Conservation (phyloP, 2,797 vertebrate genomes). For the Cottoperca gobio region DNA sequence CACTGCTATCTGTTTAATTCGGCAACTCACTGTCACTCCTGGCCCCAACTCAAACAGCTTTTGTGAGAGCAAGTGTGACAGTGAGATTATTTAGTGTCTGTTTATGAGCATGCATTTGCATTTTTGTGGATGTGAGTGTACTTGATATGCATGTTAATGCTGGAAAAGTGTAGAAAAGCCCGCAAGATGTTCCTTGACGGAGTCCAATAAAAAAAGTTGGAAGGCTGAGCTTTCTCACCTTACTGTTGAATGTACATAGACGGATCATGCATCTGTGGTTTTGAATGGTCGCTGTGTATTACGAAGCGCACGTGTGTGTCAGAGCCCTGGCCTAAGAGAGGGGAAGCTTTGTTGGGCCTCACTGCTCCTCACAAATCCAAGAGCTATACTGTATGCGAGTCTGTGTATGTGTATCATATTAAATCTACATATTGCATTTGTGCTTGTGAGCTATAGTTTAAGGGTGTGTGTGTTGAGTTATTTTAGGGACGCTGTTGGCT, state of each 20-base stretch:
- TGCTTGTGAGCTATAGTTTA: conserved; percentile 16
- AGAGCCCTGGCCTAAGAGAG: conserved; percentile 39
- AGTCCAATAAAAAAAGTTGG: conserved; percentile 24
- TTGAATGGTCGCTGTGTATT: conserved; percentile 67
- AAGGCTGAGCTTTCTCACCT: conserved; percentile 50
- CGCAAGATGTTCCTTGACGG: conserved; percentile 45
- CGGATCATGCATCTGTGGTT: conserved; percentile 44
- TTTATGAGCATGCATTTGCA: conserved; percentile 35
- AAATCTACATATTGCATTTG: conserved; percentile 25
- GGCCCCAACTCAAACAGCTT: conserved; percentile 56
- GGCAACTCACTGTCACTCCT: conserved; percentile 20
- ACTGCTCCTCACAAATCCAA: conserved; percentile 27
- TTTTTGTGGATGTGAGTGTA: conserved; percentile 29
- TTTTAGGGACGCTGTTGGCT: conserved; percentile 21
- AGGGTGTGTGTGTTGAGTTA: conserved; percentile 19
- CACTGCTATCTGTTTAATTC: conserved; percentile 52
- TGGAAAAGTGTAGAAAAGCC: conserved; percentile 13
- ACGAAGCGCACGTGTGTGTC: conserved; percentile 42
- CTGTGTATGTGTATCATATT: conserved; percentile 25
- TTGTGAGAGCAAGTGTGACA: conserved; percentile 26
- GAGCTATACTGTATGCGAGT: not conserved
- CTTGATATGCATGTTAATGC: conserved; percentile 9
- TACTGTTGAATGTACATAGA: conserved; percentile 59
- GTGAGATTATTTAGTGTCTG: conserved; percentile 3
- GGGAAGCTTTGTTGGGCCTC: conserved; percentile 40